Evolutionary conservation across 2,113 vertebrate species (phyloP).

Genomic region (Platycercus adscitus): DNA sequence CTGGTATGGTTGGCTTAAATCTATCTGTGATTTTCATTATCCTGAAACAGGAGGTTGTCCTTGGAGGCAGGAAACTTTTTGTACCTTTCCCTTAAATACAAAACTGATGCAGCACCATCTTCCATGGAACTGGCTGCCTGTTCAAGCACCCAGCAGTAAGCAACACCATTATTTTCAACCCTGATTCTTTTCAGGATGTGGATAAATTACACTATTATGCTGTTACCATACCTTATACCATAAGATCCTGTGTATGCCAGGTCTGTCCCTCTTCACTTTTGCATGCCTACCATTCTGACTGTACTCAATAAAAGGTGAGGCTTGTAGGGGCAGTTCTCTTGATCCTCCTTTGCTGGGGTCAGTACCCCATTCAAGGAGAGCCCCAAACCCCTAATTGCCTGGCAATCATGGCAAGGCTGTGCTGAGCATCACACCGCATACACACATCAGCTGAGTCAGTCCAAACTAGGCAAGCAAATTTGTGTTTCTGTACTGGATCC

Average conservation of each 20-base stretch:
- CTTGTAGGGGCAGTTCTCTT: background rate
- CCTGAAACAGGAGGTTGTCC: background rate
- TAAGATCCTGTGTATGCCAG: fast-evolving
- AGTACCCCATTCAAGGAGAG: background rate
- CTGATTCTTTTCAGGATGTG: background rate
- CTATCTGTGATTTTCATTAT: background rate
- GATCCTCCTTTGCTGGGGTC: background rate
- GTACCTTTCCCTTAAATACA: background rate
- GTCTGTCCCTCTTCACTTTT: background rate
- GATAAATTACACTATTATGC: background rate
- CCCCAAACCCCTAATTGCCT: fast-evolving
- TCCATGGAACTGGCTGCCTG: background rate
- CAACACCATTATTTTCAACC: background rate
- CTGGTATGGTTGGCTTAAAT: background rate
- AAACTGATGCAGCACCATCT: background rate
- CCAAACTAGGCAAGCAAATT: background rate
- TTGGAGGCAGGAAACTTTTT: background rate
- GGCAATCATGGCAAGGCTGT: background rate
- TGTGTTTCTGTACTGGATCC: background rate
- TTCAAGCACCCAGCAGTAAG: background rate
- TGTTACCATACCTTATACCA: background rate
- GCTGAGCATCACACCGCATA: background rate
- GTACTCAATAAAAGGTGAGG: background rate
- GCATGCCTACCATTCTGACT: background rate
- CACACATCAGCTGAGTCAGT: background rate